Evolutionary conservation across 2,888 invertebrate species (phyloP), one percentile per base, ranked within the genome.

Genomic region (Odontocolon sp.): DNA sequence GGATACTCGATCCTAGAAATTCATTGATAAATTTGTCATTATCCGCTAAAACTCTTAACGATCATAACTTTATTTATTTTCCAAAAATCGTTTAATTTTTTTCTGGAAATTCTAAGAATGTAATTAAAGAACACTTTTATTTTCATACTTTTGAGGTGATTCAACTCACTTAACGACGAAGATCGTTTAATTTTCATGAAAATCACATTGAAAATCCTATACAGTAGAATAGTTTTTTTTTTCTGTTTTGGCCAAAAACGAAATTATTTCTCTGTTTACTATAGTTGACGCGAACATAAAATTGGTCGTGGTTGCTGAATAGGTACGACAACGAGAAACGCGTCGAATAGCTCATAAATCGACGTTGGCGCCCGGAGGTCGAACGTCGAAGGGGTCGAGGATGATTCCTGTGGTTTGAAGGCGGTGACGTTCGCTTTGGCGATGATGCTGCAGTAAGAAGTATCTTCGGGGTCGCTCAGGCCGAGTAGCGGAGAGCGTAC

Each of bases 371-470:
- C 42, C 67, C 42, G 33, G 33, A 67, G 56, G 67, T 45, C 67
- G 56, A 57, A 36, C 26, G 14, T 21, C 31, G 45, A 47, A 50
- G 45, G 36, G 47, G 45, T 42, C 42, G 31, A 18, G 61, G 28
- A 31, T 52, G 31, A 42, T 45, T 18, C 16, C 38, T 40, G 16
- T 16, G 23, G 26, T 11, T 38, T 28, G 66, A 42, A 67, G 54
- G 45, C 56, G 67, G 67, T 45, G 45, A 67, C 56, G 67, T 31
- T n/a, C 11, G 66, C 33, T 33, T 54, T n/a, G 26, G 21, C 54
- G 14, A 8, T 4, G 6, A 16, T 31, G 14, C 4, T 21, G n/a
- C 9, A 8, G 26, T 16, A 18, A 38, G 18, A 38, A 40, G 23
- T 21, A 52, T 52, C 28, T 66, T 40, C 38, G 66, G 40, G 66